Conservation (phyloP, 1,140 invertebrate species). For the Cylas formicarius region DNA sequence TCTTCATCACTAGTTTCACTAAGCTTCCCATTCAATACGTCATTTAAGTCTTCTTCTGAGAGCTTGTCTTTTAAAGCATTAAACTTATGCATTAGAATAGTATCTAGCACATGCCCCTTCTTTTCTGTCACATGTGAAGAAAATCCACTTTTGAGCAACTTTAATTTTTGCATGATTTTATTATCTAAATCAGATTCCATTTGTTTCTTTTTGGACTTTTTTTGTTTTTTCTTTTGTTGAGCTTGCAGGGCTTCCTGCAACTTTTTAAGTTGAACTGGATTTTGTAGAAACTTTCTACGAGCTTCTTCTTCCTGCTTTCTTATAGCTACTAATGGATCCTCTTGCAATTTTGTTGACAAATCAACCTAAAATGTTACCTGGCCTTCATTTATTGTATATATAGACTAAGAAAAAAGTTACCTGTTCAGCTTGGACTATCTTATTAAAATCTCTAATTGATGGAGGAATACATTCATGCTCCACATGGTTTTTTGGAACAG, state of each 20-base stretch:
- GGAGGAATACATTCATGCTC: conserved; percentile 72
- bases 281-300: conserved; percentile 69
- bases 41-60: conserved; percentile 46
- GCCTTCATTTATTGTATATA: not conserved
- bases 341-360: conserved; percentile 73
- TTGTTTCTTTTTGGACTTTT: conserved; percentile 46
- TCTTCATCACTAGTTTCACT: conserved; percentile 39
- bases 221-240: conserved; percentile 48
- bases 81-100: conserved; percentile 49
- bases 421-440: conserved; percentile 45
- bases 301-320: conserved; percentile 80
- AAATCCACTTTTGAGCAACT: conserved; percentile 35
- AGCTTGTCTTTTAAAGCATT: conserved; percentile 45
- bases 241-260: conserved; percentile 66
- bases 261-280: conserved; percentile 84
- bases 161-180: conserved; percentile 46
- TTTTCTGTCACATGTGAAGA: conserved; percentile 39
- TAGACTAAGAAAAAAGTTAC: conserved; percentile 17
- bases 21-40: conserved; percentile 44
- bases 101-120: conserved; percentile 46
- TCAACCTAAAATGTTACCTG: conserved; percentile 53
- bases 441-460: conserved; percentile 58
- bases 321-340: conserved; percentile 83
- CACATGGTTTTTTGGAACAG: conserved; percentile 56
- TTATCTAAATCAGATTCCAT: conserved; percentile 44